Base-by-base conservation (phyloP, 2,888 invertebrate species). In the Tiliacea aurago region DNA sequence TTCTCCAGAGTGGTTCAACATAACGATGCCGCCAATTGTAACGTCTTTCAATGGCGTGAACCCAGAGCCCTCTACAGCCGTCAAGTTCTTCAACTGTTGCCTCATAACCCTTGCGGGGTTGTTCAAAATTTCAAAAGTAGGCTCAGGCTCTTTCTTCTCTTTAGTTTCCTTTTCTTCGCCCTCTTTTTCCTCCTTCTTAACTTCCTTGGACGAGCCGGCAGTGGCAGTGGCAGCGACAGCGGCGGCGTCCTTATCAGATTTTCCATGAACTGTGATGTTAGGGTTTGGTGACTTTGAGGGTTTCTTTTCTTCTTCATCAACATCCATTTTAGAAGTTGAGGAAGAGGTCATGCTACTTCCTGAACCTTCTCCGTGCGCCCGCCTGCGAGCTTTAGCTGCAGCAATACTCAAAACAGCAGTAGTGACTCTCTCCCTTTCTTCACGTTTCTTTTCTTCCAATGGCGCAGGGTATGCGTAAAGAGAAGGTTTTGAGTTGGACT, bases 401-500 rank as follows among this genome's bases (percentile, higher is more conserved):
- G 96, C 96, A 89, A 99, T 99, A 90, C 99, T 99, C 64, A 99
- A 97, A 2, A 99, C 99, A 2, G 99, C 99, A 9, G 99, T 99
- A 76, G 99, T 99, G 4, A 99, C 99, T 91, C 99, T 99, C 93
- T 99, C 99, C 51, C 99, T 97, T 93, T 99, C 99, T 91, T 99
- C 99, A 55, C 99, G 99, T 96, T 99, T 99, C 96, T 99, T 99
- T 93, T 99, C 99, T 95, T 99, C 99, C 72, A 99, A 95, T 0
- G 99, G 98, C 13, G 99, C 98, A 0, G 99, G 99, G 91, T 99
- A 99, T 0, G 99, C 99, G 92, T 98, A 99, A 37, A 98, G 96
- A 2, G 99, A 99, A 10, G 99, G 99, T 90, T 98, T 98, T 0
- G 99, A 99, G 90, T 98, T 98, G 0, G 99, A 99, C 89, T 98